phyloP scores from a whole-genome alignment of 1,140 invertebrate genomes.

The Apis florea region DNA sequence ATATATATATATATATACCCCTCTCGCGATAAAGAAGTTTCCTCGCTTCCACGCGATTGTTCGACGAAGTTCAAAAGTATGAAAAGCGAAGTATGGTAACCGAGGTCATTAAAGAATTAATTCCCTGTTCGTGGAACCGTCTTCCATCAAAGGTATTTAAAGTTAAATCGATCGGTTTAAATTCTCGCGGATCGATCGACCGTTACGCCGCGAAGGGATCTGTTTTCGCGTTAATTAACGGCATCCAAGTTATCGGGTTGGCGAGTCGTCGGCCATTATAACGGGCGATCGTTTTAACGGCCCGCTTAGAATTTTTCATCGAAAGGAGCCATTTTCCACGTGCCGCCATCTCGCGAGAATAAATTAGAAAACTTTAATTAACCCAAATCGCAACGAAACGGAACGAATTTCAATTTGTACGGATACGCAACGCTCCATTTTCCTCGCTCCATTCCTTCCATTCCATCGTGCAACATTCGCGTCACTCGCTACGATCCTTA shows the following conservation, averaged over 20 bases:
- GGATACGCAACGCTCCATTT: not conserved
- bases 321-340: not conserved
- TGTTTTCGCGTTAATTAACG: slow-evolving; percentile 24
- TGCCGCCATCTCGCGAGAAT: not conserved
- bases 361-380: slow-evolving; percentile 20
- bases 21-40: too few species aligned
- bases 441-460: not conserved
- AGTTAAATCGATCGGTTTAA: not conserved
- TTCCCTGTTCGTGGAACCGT: too few species aligned
- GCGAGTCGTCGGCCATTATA: not conserved
- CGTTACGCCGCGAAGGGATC: not conserved
- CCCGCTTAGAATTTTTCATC: slow-evolving; percentile 1
- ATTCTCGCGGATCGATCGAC: not conserved
- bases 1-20: too few species aligned
- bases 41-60: too few species aligned
- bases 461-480: not conserved
- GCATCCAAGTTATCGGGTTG: not conserved
- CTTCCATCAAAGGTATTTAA: not conserved
- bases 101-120: too few species aligned
- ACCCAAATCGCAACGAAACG: slow-evolving; percentile 2
- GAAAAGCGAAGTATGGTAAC: too few species aligned
- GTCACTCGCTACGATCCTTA: not conserved
- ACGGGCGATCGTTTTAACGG: slow-evolving; percentile 11
- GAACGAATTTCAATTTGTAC: slow-evolving; percentile 25
- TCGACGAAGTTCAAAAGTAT: too few species aligned